Conservation (phyloP, 2,113 vertebrate species). For the Stigmatopora argus region DNA sequence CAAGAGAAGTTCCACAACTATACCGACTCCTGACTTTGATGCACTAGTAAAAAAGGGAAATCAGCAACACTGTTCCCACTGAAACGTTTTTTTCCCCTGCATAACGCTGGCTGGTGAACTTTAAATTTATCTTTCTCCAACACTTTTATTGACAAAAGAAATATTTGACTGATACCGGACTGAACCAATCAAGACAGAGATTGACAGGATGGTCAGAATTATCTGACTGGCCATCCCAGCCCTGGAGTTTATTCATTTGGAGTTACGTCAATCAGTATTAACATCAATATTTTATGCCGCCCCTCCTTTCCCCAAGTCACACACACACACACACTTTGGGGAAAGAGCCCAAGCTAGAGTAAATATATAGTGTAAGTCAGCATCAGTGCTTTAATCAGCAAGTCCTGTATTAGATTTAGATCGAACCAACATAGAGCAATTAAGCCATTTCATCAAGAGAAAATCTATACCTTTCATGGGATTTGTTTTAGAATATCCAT, state of each 20-base stretch:
- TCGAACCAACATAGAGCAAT: not conserved
- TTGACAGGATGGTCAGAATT: not conserved
- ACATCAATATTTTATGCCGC: not conserved
- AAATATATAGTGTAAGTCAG: not conserved
- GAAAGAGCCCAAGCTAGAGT: not conserved
- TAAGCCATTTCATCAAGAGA: conserved; percentile 3
- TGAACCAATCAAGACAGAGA: not conserved
- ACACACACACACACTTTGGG: not conserved
- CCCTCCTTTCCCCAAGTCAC: not conserved
- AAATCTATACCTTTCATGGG: not conserved
- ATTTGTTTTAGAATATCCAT: not conserved
- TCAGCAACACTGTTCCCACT: too few species aligned
- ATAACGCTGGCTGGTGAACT: too few species aligned
- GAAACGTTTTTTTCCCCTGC: not conserved
- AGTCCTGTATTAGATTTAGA: not conserved
- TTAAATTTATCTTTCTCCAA: too few species aligned
- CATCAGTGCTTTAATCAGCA: conserved; percentile 2
- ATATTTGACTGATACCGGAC: not conserved
- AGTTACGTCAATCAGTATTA: not conserved
- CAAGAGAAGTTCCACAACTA: too few species aligned
- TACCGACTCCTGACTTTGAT: too few species aligned
- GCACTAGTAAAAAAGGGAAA: too few species aligned
- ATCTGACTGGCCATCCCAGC: not conserved
- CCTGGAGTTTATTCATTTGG: not conserved
- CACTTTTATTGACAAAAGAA: not conserved